These are phyloP conservation scores for Caenorhabditis brenneri DNA, from an alignment of 1,140 invertebrate genomes.

Conservation along the genomic window DNA sequence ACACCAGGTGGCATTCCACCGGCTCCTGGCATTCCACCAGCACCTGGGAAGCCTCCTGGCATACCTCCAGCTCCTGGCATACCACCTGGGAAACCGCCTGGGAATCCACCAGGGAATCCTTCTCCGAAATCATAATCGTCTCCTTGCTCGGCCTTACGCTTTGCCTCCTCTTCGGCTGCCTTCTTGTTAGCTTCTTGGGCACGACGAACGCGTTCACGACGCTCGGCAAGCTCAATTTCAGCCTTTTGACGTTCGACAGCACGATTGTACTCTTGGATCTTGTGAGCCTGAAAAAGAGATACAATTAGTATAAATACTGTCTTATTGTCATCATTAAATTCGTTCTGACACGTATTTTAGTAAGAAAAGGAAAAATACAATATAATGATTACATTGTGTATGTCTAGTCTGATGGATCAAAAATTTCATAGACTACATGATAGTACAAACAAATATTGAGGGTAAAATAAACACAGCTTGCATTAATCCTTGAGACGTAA, in stretches of 20 bases:
- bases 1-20: not conserved
- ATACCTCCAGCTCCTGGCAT: conserved; percentile 25
- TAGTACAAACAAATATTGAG: too few species aligned
- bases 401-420: too few species aligned
- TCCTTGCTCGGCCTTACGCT: conserved; percentile 34
- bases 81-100: not conserved
- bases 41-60: conserved; percentile 1
- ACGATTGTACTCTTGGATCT: conserved; percentile 72
- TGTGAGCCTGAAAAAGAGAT: conserved; percentile 69
- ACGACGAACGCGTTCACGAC: conserved; percentile 71
- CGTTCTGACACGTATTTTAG: too few species aligned
- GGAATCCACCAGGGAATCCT: not conserved
- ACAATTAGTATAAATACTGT: too few species aligned
- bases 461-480: too few species aligned
- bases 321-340: too few species aligned
- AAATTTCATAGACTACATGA: too few species aligned
- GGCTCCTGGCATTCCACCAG: not conserved
- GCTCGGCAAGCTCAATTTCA: conserved; percentile 70
- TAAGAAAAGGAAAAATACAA: too few species aligned
- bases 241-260: conserved; percentile 71
- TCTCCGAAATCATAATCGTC: not conserved
- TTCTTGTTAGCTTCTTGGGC: conserved; percentile 72
- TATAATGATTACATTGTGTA: too few species aligned
- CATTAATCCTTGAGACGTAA: too few species aligned
- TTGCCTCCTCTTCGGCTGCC: conserved; percentile 54